These are phyloP conservation scores for Heliconius himera DNA, from an alignment of 1,140 invertebrate genomes.

Conservation along the genomic window DNA sequence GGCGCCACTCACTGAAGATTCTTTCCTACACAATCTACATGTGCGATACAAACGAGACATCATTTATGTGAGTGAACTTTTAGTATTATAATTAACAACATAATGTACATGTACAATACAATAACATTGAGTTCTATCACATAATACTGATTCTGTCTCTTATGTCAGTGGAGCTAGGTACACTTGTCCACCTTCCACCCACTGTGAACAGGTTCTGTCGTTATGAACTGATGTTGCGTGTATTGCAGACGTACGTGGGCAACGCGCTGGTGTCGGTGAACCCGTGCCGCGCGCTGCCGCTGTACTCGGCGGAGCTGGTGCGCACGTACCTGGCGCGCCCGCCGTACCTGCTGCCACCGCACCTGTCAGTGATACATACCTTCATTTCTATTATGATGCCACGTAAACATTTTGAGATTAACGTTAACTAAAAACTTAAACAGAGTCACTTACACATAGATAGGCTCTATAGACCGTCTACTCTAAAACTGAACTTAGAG, in stretches of 20 bases:
- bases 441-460: no score
- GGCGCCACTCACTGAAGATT: conserved; percentile 89
- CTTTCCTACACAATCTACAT: conserved; percentile 88
- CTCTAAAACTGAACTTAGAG: no score
- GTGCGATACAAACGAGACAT: conserved; percentile 89
- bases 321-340: conserved; percentile 89
- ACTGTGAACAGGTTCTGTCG: no score
- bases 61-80: conserved; percentile 86
- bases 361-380: conserved; percentile 87
- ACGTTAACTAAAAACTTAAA: no score
- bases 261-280: conserved; percentile 90
- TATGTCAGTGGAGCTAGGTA: no score
- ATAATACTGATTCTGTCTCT: no score
- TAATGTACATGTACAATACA: no score
- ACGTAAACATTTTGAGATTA: no score
- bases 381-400: no score
- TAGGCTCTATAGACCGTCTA: not conserved
- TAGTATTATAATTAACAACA: not conserved
- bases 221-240: not conserved
- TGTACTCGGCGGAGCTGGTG: conserved; percentile 90
- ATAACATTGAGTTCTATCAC: no score
- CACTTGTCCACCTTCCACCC: no score
- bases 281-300: conserved; percentile 89
- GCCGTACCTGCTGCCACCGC: conserved; percentile 93
- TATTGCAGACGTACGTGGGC: conserved; percentile 88